Evolutionary conservation across 2,797 vertebrate species (phyloP).

Genomic region (Fistularia commersonii): DNA sequence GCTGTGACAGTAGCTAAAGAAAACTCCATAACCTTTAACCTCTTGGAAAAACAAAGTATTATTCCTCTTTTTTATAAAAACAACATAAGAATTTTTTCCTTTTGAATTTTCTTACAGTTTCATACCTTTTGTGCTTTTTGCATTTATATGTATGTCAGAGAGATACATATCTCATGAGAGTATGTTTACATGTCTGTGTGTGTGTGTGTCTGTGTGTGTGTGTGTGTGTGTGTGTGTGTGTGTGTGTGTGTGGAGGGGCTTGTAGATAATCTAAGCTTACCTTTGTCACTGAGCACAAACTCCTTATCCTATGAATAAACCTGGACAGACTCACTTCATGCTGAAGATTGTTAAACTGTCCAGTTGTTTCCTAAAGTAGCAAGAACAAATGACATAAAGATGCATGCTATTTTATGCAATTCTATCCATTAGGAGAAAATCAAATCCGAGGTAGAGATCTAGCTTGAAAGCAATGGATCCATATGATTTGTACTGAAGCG

Average conservation of each 20-base stretch:
- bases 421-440: too few relatives aligned
- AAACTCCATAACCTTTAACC: slow-evolving; percentile 50
- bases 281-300: not conserved
- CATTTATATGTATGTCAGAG: slow-evolving; percentile 18
- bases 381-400: too few relatives aligned
- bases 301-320: not conserved
- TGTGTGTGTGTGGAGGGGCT: slow-evolving; percentile 32
- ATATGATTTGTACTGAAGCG: too few relatives aligned
- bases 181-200: slow-evolving; percentile 32
- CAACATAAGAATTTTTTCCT: slow-evolving; percentile 59
- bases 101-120: slow-evolving; percentile 65
- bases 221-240: slow-evolving; percentile 19
- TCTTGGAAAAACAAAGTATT: slow-evolving; percentile 70
- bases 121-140: slow-evolving; percentile 69
- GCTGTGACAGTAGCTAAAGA: slow-evolving; percentile 68
- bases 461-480: too few relatives aligned
- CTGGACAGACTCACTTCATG: too few relatives aligned
- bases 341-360: too few relatives aligned
- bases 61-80: slow-evolving; percentile 66
- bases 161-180: too few relatives aligned
- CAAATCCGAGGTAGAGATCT: too few relatives aligned
- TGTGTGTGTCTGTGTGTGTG: slow-evolving; percentile 34
- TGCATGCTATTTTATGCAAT: too few relatives aligned
- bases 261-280: slow-evolving; percentile 40
- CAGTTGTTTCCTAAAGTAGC: too few relatives aligned